Conservation (phyloP, 2,113 vertebrate genomes). For the Phylloscopus whistleri region DNA sequence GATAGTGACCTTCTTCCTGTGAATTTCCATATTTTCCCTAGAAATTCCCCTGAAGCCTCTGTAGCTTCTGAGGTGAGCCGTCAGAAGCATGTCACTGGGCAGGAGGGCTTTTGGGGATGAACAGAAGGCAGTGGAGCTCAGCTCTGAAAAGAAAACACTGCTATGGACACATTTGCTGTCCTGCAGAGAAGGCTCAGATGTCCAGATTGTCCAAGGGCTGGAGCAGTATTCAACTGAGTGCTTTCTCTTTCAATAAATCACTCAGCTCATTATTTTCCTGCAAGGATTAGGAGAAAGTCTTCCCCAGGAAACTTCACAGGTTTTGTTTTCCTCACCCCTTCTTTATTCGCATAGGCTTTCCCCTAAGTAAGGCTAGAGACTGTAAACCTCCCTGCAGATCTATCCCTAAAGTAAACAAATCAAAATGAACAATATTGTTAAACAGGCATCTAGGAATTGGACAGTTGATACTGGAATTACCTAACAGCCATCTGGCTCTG, state of each 20-base stretch:
- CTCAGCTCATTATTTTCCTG: background rate
- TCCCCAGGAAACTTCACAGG: background rate
- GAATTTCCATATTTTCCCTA: background rate
- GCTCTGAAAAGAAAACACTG: background rate
- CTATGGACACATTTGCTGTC: background rate
- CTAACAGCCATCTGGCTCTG: slow-evolving; percentile 46
- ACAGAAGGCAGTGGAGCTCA: background rate
- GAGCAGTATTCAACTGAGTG: background rate
- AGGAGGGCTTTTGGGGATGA: background rate
- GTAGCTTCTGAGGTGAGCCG: background rate
- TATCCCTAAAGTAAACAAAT: slow-evolving; percentile 45
- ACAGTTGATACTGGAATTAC: slow-evolving; percentile 39
- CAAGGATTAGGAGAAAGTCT: slow-evolving; percentile 1
- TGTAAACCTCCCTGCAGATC: background rate
- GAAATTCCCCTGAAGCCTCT: background rate
- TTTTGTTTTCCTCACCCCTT: background rate
- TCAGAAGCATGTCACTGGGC: background rate
- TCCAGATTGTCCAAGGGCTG: background rate
- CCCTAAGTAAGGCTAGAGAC: background rate
- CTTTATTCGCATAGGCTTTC: background rate
- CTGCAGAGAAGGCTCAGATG: background rate
- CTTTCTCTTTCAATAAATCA: background rate
- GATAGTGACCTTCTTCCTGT: background rate
- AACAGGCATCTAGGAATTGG: slow-evolving; percentile 52
- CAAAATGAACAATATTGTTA: slow-evolving; percentile 47